A percentile compares a stretch with the other conserved stretches of the same genome.
These are phyloP conservation scores for Phthorimaea operculella DNA, from an alignment of 1,140 invertebrate genomes.

Conservation along the genomic window DNA sequence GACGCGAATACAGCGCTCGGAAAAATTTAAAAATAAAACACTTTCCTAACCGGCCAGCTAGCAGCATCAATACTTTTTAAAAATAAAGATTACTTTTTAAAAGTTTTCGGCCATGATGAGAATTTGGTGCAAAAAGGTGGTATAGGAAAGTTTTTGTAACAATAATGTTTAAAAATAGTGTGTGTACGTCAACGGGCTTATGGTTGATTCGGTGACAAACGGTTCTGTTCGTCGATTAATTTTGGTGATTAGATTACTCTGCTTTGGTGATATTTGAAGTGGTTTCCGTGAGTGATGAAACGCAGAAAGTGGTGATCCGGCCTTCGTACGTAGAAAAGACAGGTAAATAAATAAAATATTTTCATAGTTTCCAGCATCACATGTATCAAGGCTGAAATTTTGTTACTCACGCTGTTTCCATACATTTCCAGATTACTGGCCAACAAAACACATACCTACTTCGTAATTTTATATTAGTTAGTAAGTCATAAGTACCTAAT, in stretches of 20 bases:
- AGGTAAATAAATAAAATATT: no score
- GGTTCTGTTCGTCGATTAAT: background rate
- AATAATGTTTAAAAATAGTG: constrained; percentile 8
- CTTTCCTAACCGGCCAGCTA: background rate
- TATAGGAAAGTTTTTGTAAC: background rate
- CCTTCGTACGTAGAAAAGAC: background rate
- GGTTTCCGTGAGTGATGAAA: constrained; percentile 17
- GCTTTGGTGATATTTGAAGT: constrained; percentile 3
- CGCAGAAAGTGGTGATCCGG: constrained; percentile 17
- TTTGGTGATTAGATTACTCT: constrained; percentile 6
- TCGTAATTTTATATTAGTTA: no score
- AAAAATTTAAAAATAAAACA: constrained; percentile 57
- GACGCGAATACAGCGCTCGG: constrained; percentile 41
- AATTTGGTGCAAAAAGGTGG: background rate
- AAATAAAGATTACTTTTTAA: constrained; percentile 21
- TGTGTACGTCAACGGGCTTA: background rate
- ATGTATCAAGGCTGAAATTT: no score
- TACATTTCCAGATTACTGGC: no score
- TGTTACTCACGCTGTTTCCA: no score
- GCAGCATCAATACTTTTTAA: background rate
- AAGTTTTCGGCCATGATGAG: constrained; percentile 3
- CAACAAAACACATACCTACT: no score
- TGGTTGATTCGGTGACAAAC: constrained; percentile 2
- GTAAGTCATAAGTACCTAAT: no score
- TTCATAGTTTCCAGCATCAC: no score